Evolutionary conservation across 2,113 vertebrate species (phyloP).

Genomic region (Osmerus mordax): DNA sequence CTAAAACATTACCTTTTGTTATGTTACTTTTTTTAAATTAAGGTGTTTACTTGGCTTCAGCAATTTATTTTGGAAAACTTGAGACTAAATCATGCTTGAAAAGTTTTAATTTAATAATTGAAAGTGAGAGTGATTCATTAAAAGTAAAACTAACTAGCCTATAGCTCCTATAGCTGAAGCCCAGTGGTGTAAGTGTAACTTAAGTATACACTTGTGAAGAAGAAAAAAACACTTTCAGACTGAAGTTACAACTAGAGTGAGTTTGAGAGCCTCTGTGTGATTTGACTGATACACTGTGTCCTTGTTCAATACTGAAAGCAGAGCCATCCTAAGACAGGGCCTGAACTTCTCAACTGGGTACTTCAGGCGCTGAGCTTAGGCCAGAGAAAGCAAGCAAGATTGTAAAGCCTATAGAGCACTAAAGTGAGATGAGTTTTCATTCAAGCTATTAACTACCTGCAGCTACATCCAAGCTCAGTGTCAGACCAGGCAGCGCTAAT

Average conservation of each 20-base stretch:
- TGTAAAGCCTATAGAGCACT: constrained; percentile 78
- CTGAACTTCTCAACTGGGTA: constrained; percentile 65
- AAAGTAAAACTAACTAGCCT: background rate
- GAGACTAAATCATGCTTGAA: background rate
- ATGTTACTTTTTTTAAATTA: background rate
- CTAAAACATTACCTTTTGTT: background rate
- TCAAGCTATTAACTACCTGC: constrained; percentile 80
- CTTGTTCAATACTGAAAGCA: constrained; percentile 52
- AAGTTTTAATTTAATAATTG: background rate
- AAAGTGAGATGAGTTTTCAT: constrained; percentile 81
- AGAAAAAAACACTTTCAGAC: constrained; percentile 54
- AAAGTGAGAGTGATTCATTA: background rate
- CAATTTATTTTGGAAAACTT: too few species aligned
- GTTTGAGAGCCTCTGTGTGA: constrained; percentile 42
- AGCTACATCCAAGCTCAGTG: constrained; percentile 74
- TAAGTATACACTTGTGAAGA: constrained; percentile 27
- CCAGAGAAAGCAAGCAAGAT: constrained; percentile 42
- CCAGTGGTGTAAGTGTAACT: constrained; percentile 34
- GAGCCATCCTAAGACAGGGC: constrained; percentile 49
- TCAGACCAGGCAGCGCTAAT: constrained; percentile 86
- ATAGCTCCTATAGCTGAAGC: background rate
- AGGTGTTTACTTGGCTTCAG: too few species aligned
- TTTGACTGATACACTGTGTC: constrained; percentile 48
- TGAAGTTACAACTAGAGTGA: constrained; percentile 53
- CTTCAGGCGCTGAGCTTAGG: constrained; percentile 53